These are phyloP conservation scores for Chrosomus eos DNA, from an alignment of 2,797 vertebrate genomes.

Conservation along the genomic window DNA sequence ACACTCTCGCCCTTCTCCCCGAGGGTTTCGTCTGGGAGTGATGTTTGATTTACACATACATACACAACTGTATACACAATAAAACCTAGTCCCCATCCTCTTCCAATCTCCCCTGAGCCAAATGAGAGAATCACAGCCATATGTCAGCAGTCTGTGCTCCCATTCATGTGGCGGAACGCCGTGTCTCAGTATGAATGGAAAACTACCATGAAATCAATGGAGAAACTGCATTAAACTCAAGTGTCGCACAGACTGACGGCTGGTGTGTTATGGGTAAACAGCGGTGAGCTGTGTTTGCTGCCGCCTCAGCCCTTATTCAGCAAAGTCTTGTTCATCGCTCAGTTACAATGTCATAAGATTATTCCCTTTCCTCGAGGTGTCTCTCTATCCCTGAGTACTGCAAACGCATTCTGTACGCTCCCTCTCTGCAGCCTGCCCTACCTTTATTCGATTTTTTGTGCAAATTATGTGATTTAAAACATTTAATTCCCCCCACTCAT, in stretches of 20 bases:
- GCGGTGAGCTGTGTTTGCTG: conserved; percentile 1
- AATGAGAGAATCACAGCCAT: conserved; percentile 49
- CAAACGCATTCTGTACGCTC: not conserved
- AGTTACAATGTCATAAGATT: conserved; percentile 17
- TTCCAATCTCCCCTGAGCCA: conserved; percentile 24
- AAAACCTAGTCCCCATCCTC: conserved; percentile 25
- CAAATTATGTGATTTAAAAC: not conserved
- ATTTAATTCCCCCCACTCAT: not conserved
- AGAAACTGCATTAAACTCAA: conserved; percentile 29
- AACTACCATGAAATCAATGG: conserved; percentile 48
- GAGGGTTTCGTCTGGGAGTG: conserved; percentile 28
- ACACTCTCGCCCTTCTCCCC: not conserved
- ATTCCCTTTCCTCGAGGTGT: not conserved
- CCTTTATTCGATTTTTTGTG: not conserved
- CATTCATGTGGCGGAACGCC: conserved; percentile 15
- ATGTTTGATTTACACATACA: conserved; percentile 37
- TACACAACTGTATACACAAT: conserved; percentile 32
- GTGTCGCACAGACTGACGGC: conserved; percentile 8
- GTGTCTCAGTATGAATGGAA: conserved; percentile 42
- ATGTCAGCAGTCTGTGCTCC: conserved; percentile 34
- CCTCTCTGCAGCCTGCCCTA: not conserved
- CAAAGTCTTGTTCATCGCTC: conserved; percentile 16
- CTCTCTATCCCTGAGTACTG: not conserved
- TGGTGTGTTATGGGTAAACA: conserved; percentile 1
- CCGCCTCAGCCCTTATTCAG: conserved; percentile 32